Conservation (phyloP, 2,113 vertebrate species). For the Istiophorus platypterus region DNA sequence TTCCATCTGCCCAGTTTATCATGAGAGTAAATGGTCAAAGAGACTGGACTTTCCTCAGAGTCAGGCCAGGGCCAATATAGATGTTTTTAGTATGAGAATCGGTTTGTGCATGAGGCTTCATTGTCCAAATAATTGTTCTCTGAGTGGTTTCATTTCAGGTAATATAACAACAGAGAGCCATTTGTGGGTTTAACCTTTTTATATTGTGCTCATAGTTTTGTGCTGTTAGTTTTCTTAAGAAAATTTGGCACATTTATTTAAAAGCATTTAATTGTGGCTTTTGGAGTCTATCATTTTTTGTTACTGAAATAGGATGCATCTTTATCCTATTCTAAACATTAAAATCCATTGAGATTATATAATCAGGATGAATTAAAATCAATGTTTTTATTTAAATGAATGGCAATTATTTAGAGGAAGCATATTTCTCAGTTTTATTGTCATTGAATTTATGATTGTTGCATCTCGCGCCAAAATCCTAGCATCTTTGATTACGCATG, state of each 20-base stretch:
- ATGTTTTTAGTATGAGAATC: constrained; percentile 57
- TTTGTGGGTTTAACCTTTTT: constrained; percentile 24
- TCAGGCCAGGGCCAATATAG: constrained; percentile 58
- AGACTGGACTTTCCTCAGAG: constrained; percentile 56
- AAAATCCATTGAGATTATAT: background rate
- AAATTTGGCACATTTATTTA: constrained; percentile 9
- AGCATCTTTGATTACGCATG: background rate
- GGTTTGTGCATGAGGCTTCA: constrained; percentile 57
- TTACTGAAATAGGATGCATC: background rate
- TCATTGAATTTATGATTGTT: background rate
- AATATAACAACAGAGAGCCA: constrained; percentile 45
- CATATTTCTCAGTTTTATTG: background rate
- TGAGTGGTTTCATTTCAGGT: constrained; percentile 59
- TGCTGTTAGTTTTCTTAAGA: too few relatives aligned
- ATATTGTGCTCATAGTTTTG: background rate
- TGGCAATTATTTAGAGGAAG: background rate
- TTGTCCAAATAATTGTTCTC: constrained; percentile 57
- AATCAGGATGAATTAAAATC: background rate
- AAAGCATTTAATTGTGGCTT: constrained; percentile 9
- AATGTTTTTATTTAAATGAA: background rate
- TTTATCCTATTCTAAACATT: background rate
- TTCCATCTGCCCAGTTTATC: constrained; percentile 56
- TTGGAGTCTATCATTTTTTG: background rate
- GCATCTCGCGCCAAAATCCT: constrained; percentile 48
- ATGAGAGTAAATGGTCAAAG: constrained; percentile 24